Percentiles rank a stretch among this genome's conserved stretches.
These are phyloP conservation scores for Nymphalis c-album DNA, from an alignment of 2,888 invertebrate genomes.

Conservation along the genomic window DNA sequence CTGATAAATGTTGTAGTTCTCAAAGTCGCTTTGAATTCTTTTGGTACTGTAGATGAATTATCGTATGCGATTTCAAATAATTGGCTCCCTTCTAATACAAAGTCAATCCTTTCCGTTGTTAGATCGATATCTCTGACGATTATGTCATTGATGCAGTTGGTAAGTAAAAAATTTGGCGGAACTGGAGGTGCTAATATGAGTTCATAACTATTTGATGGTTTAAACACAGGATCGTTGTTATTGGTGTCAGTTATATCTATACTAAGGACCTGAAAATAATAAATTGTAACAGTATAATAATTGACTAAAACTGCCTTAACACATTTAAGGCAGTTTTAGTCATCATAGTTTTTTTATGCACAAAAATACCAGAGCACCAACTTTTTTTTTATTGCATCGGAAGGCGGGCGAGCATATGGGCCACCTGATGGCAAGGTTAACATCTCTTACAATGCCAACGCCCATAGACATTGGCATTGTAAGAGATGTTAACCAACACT, in stretches of 20 bases:
- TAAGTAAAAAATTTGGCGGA: slow-evolving; percentile 67
- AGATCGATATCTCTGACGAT: slow-evolving; percentile 78
- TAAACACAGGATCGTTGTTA: slow-evolving; percentile 71
- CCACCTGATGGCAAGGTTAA: too few relatives aligned
- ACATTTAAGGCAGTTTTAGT: too few relatives aligned
- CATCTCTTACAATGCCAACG: too few relatives aligned
- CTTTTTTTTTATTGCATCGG: too few relatives aligned
- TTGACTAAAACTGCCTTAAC: too few relatives aligned
- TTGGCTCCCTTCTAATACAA: slow-evolving; percentile 60
- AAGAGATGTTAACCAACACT: too few relatives aligned
- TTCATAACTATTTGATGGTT: slow-evolving; percentile 50
- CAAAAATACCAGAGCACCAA: too few relatives aligned
- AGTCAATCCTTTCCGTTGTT: slow-evolving; percentile 67
- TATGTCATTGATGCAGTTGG: slow-evolving; percentile 66
- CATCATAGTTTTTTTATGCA: too few relatives aligned
- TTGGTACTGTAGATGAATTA: slow-evolving; percentile 47
- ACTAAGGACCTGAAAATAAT: slow-evolving; percentile 54
- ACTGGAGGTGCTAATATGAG: slow-evolving; percentile 74
- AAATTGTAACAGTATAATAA: too few relatives aligned
- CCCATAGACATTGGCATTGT: too few relatives aligned
- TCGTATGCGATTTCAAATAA: slow-evolving; percentile 65
- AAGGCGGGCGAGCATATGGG: too few relatives aligned
- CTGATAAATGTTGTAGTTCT: slow-evolving; percentile 62
- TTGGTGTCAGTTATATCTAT: slow-evolving; percentile 74
- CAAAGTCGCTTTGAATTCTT: slow-evolving; percentile 63